Conservation (phyloP, 2,888 invertebrate genomes). For the Platycheirus albimanus region DNA sequence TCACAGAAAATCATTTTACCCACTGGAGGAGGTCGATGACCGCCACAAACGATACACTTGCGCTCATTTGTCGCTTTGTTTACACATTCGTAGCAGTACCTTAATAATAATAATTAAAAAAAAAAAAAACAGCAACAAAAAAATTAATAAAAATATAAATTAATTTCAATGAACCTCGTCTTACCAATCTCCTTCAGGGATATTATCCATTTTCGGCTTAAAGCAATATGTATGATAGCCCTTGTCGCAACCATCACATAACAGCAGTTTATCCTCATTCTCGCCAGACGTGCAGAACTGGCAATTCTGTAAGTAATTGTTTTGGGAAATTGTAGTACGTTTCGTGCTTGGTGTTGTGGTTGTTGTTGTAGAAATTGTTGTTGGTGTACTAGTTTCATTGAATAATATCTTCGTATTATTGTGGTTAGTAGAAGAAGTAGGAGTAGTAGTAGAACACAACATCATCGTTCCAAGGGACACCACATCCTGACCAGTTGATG, state of each 20-base stretch:
- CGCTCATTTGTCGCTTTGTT: conserved; percentile 96
- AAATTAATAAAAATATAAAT: conserved; percentile 4
- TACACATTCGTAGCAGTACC: conserved; percentile 98
- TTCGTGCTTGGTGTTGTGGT: conserved; percentile 79
- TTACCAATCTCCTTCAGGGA: conserved; percentile 99
- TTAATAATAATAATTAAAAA: conserved; percentile 79
- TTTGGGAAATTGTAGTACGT: conserved; percentile 78
- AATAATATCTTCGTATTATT: conserved; percentile 71
- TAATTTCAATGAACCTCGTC: conserved; percentile 77
- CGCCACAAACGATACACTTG: conserved; percentile 97
- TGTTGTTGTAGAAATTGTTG: conserved; percentile 67
- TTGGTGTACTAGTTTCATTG: conserved; percentile 74
- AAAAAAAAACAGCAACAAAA: conserved; percentile 13
- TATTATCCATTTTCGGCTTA: conserved; percentile 97
- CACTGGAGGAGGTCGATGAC: conserved; percentile 84
- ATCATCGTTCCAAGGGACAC: conserved; percentile 56
- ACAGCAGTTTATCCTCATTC: conserved; percentile 95
- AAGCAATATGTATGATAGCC: conserved; percentile 99
- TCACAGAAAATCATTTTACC: conserved; percentile 92
- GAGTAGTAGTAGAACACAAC: conserved; percentile 74
- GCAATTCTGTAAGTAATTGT: conserved; percentile 90
- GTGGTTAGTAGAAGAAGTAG: conserved; percentile 68
- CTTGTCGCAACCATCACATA: conserved; percentile 99
- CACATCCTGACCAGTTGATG: not conserved
- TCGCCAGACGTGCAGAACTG: conserved; percentile 98